A percentile compares a stretch with the other conserved stretches of the same genome.
Conservation (phyloP, 2,797 vertebrate genomes). For the Cyprinella venusta region DNA sequence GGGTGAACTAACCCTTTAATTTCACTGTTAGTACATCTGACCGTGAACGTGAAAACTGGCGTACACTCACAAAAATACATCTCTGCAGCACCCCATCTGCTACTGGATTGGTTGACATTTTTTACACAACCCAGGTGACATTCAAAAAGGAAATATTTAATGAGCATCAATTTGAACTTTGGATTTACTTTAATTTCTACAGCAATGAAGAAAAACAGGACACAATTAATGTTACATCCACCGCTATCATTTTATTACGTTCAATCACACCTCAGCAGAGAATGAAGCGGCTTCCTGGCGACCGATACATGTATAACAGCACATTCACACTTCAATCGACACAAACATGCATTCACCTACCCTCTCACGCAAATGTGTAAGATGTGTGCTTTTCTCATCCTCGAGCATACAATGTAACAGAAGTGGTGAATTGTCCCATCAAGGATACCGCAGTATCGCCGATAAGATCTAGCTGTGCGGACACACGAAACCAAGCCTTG, state of each 20-base stretch:
- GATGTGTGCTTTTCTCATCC: constrained; percentile 35
- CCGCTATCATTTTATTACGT: constrained; percentile 47
- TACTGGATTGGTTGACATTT: not conserved
- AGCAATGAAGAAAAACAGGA: constrained; percentile 1
- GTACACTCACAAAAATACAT: no score
- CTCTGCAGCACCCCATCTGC: no score
- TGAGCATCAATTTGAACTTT: not conserved
- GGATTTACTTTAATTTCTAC: not conserved
- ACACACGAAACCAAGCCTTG: constrained; percentile 33
- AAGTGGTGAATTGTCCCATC: constrained; percentile 32
- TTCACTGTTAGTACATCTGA: no score
- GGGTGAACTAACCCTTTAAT: no score
- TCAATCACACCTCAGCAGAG: constrained; percentile 42
- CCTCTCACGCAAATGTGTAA: constrained; percentile 2
- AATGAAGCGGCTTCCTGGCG: not conserved
- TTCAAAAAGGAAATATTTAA: not conserved
- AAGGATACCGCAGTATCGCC: constrained; percentile 15
- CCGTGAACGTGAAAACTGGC: no score
- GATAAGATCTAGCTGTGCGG: constrained; percentile 1
- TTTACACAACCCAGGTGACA: not conserved
- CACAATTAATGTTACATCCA: not conserved
- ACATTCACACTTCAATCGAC: constrained; percentile 17
- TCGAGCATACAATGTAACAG: constrained; percentile 18
- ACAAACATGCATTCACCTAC: constrained; percentile 38
- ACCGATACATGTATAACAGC: constrained; percentile 21